Base-by-base conservation (phyloP, 2,888 invertebrate genomes). In the Venusia cambrica region DNA sequence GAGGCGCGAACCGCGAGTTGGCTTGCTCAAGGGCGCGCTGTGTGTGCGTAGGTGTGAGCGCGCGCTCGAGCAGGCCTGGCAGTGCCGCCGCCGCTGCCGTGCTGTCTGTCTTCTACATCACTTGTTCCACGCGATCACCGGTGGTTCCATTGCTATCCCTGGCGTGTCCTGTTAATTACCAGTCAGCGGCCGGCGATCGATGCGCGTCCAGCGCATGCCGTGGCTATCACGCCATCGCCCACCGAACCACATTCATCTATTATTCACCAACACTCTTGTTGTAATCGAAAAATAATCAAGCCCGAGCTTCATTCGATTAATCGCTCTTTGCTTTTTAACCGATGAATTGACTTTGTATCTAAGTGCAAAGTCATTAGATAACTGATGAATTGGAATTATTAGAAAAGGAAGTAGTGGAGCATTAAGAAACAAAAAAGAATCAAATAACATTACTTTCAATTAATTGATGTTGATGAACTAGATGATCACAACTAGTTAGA, bases 11-110 rank as follows among this genome's bases (percentile, higher is more conserved):
- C 38, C 48, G 54, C 43, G 46, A 40, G 43, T 6, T 12, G 41
- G 38, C 28, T 44, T 49, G 51, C 55, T 57, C 64, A 67, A 68
- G 67, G 62, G 64, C 51, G 67, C 68, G 77, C 75, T 48, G 76
- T 75, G 77, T 76, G 76, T 76, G 76, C 67, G 73, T 76, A 76
- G 75, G 65, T 70, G 69, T 71, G 69, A 43, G 69, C 70, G 77
- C 62, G 58, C 62, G 46, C 56, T 71, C 73, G 74, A 61, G 59
- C 50, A 39, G 49, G 47, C 58, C 54, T 52, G 54, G 47, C 45
- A 36, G 49, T 43, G 42, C 45, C 50, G 51, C 54, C 52, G 45
- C 47, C 50, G 55, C 55, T 58, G 58, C 60, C 60, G 60, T 64
- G 62, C 60, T 55, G 66, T 59, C 62, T 59, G 45, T 51, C 40